Evolutionary conservation across 1,140 invertebrate species (phyloP).

Genomic region (Physella acuta): DNA sequence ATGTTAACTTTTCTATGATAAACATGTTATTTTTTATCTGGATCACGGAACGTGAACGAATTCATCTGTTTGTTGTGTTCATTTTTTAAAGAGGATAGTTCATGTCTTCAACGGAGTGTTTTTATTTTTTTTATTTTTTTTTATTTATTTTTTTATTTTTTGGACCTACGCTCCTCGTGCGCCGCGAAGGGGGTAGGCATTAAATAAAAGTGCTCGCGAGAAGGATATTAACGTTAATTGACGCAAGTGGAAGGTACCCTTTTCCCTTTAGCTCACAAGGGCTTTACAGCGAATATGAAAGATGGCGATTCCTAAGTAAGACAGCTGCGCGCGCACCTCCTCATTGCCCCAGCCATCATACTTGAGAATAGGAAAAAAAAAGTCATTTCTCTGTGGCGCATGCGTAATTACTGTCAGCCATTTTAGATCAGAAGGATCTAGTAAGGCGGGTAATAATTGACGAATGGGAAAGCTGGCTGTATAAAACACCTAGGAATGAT

Average conservation of each 20-base stretch:
- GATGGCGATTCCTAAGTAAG: background rate
- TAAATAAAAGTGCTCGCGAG: too few relatives aligned
- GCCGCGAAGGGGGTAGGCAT: too few relatives aligned
- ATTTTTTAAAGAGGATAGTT: background rate
- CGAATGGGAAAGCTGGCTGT: background rate
- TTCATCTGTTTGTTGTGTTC: background rate
- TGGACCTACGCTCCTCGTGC: background rate
- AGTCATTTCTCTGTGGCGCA: conserved; percentile 7
- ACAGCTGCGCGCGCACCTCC: conserved; percentile 20
- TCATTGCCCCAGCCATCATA: conserved; percentile 16
- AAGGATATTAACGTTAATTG: conserved; percentile 16
- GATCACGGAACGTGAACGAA: too few relatives aligned
- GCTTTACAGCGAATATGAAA: conserved; percentile 18
- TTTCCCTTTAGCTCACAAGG: background rate
- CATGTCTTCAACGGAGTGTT: too few relatives aligned
- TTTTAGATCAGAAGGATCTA: conserved; percentile 7
- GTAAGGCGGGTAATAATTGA: conserved; percentile 3
- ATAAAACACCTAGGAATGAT: background rate
- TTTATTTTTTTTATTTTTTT: background rate
- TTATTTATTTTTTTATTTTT: background rate
- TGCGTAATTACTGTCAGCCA: conserved; percentile 21
- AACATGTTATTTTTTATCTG: too few relatives aligned
- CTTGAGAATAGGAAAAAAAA: conserved; percentile 5
- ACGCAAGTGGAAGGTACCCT: conserved; percentile 14
- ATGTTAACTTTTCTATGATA: too few relatives aligned